Evolutionary conservation across 2,797 vertebrate species (phyloP).

Genomic region (Enteromius treurensis): DNA sequence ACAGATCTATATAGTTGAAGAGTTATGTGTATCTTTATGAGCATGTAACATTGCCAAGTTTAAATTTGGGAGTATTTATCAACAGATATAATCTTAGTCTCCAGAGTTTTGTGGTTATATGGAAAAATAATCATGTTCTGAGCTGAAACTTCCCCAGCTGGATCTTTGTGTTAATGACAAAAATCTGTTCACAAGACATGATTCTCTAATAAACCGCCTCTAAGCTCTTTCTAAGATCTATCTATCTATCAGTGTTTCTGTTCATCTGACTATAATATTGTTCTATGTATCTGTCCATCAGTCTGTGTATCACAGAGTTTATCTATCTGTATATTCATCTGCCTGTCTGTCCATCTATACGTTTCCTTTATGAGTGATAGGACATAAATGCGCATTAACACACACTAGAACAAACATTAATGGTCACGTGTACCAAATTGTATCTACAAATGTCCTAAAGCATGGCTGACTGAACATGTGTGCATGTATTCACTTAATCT

Average conservation of each 20-base stretch:
- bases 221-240: background rate
- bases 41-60: constrained; percentile 23
- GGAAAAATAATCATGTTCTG: constrained; percentile 22
- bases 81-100: constrained; percentile 36
- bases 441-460: background rate
- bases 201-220: background rate
- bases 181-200: background rate
- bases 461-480: background rate
- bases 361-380: background rate
- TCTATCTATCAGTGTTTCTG: background rate
- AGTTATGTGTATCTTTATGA: constrained; percentile 18
- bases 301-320: too few relatives aligned
- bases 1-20: background rate
- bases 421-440: background rate
- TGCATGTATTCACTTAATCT: constrained; percentile 34
- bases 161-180: constrained; percentile 19
- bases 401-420: constrained; percentile 5
- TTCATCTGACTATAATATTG: too few relatives aligned
- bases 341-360: too few relatives aligned
- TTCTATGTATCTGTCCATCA: too few relatives aligned
- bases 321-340: too few relatives aligned
- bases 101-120: constrained; percentile 33
- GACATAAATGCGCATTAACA: background rate
- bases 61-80: constrained; percentile 24
- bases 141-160: constrained; percentile 21